Percentiles rank a stretch among this genome's conserved stretches.
These are phyloP conservation scores for Drepanosiphum platanoidis DNA, from an alignment of 2,888 invertebrate species.

Conservation along the genomic window DNA sequence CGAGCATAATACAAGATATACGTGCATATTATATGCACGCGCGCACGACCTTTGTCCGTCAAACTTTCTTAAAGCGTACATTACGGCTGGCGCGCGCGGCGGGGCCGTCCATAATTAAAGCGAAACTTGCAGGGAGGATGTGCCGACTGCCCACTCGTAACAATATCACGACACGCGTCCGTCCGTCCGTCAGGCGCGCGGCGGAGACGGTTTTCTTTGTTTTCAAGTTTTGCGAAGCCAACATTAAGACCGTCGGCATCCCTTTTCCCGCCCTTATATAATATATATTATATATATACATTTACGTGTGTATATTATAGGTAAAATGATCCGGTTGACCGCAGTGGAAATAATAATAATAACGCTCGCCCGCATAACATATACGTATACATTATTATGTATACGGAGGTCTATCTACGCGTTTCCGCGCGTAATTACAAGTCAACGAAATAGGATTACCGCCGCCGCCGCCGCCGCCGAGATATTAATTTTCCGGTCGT, in stretches of 20 bases:
- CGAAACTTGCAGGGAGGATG: conserved; percentile 48
- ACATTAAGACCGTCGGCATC: background rate
- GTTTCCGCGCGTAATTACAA: conserved; percentile 48
- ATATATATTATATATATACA: too few relatives aligned
- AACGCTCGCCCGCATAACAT: background rate
- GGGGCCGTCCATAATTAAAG: conserved; percentile 54
- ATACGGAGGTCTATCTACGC: too few relatives aligned
- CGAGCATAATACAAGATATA: background rate
- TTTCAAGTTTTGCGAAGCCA: conserved; percentile 48
- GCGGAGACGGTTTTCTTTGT: conserved; percentile 43
- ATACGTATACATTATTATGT: background rate
- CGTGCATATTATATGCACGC: background rate
- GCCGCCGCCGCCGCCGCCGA: background rate
- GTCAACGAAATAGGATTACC: conserved; percentile 49
- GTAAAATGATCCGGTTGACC: conserved; percentile 60
- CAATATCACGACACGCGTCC: conserved; percentile 15
- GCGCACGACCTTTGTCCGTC: conserved; percentile 51
- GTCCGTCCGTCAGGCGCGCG: background rate
- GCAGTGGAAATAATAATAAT: conserved; percentile 45
- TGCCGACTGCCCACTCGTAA: conserved; percentile 4
- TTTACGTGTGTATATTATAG: too few relatives aligned
- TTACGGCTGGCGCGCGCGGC: background rate
- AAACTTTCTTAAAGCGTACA: conserved; percentile 49
- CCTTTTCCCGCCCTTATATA: background rate
- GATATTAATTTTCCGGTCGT: conserved; percentile 50